These are phyloP conservation scores for Hippocampus kuda DNA, from an alignment of 2,797 vertebrate genomes.

Conservation along the genomic window DNA sequence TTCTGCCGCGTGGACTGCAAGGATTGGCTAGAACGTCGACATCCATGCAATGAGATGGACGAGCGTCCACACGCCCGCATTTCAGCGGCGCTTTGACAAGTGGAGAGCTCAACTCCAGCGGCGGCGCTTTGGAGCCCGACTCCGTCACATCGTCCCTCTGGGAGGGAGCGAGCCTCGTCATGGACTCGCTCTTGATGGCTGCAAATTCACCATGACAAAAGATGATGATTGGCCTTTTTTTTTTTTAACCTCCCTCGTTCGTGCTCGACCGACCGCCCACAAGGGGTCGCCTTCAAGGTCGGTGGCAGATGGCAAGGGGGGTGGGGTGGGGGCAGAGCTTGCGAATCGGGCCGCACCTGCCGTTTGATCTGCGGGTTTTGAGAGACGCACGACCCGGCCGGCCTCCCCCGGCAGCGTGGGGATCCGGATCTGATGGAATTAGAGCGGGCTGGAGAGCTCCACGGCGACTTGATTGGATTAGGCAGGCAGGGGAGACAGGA, in stretches of 20 bases:
- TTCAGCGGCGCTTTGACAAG: constrained; percentile 42
- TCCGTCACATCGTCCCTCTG: constrained; percentile 23
- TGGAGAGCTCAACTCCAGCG: constrained; percentile 25
- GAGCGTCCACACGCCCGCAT: constrained; percentile 53
- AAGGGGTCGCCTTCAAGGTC: too few relatives aligned
- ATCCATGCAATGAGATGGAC: constrained; percentile 51
- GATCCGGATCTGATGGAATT: constrained; percentile 43
- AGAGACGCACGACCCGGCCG: constrained; percentile 8
- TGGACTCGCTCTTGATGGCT: too few relatives aligned
- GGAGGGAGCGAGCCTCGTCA: neutral
- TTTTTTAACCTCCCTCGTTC: too few relatives aligned
- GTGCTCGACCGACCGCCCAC: too few relatives aligned
- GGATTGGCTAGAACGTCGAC: neutral
- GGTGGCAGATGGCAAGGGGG: too few relatives aligned
- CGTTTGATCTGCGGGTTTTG: too few relatives aligned
- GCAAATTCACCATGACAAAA: too few relatives aligned
- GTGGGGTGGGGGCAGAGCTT: too few relatives aligned
- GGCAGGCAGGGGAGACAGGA: constrained; percentile 45
- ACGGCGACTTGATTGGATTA: constrained; percentile 52
- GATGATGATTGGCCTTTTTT: too few relatives aligned
- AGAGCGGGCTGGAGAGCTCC: constrained; percentile 26
- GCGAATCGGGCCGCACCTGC: too few relatives aligned
- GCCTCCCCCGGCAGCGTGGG: constrained; percentile 18
- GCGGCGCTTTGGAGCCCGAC: constrained; percentile 41
- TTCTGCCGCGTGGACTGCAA: too few relatives aligned